Evolutionary conservation across 1,140 invertebrate genomes (phyloP), one percentile per base, ranked within the genome.

Genomic region (Coelopa frigida): DNA sequence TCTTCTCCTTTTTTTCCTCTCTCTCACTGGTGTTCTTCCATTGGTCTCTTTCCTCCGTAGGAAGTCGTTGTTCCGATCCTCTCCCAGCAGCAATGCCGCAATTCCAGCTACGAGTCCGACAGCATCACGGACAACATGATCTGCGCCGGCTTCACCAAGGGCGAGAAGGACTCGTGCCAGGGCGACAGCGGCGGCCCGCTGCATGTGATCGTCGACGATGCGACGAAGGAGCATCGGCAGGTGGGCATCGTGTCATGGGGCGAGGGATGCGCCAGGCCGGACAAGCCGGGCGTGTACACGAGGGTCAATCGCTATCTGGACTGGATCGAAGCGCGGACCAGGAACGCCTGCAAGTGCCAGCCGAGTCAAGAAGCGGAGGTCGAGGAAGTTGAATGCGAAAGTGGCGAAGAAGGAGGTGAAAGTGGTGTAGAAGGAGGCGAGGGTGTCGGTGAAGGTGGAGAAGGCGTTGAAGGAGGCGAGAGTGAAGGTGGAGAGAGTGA

Each of bases 271-370:
- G 90, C 84, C 2, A 70, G 80, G 55, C 78, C 83, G 0, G 79
- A 82, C 44, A 79, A 78, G 49, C 89, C 90, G 0, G 90, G 90
- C 6, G 87, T 94, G 5, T 95, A 94, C 61, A 82, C 84, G 0
- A 75, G 87, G 44, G 85, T 93, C 2, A 84, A 84, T 58, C 73
- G 80, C 47, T 90, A 82, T 54, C 56, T 83, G n/a, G 76, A 78
- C 1, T 89, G 86, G 86, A 83, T 87, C 31, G 67, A 69, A 48
- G 69, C 64, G 8, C 82, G 84, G 54, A 84, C 82, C 2, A 59
- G 56, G 15, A 81, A 84, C 49, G 77, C 78, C 11, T 87, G 83
- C 57, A 80, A 78, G 55, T 87, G 84, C 56, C 33, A 49, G 18
- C 48, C 44, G 44, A n/a, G n/a, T n/a, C n/a, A n/a, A n/a, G n/a